A percentile compares a stretch with the other conserved stretches of the same genome.
These are phyloP conservation scores for Dorcus parallelipipedus DNA, from an alignment of 2,888 invertebrate genomes.

Conservation along the genomic window DNA sequence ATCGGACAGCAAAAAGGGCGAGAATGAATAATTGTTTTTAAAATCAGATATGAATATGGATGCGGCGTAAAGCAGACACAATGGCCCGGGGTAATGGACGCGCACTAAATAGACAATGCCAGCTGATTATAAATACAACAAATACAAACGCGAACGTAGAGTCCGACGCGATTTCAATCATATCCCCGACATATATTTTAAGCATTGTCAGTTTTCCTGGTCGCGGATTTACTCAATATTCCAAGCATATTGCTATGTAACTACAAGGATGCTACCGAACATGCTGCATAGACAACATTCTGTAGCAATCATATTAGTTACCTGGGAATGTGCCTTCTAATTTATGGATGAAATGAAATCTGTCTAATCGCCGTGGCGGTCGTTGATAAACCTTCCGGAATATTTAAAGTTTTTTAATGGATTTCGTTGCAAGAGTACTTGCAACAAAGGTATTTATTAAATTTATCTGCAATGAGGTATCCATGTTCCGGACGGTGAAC, in stretches of 20 bases:
- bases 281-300: conserved; percentile 10
- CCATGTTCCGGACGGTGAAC: conserved; percentile 2
- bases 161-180: conserved; percentile 46
- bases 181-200: conserved; percentile 40
- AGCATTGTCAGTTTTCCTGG: conserved; percentile 32
- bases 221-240: conserved; percentile 38
- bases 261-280: neutral
- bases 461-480: conserved; percentile 20
- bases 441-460: conserved; percentile 32
- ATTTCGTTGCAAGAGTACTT: conserved; percentile 27
- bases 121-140: conserved; percentile 49
- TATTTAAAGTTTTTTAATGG: conserved; percentile 41
- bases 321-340: too few relatives aligned
- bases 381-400: conserved; percentile 37
- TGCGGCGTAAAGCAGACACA: conserved; percentile 45
- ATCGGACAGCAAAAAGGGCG: conserved; percentile 35
- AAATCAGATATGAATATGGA: conserved; percentile 49
- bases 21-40: conserved; percentile 47
- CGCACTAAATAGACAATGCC: conserved; percentile 48
- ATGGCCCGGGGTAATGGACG: conserved; percentile 45
- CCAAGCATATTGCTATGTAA: conserved; percentile 2
- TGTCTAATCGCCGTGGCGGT: too few relatives aligned
- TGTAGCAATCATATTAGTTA: conserved; percentile 23
- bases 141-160: conserved; percentile 40
- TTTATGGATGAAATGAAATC: too few relatives aligned